Base-by-base conservation (phyloP, 2,888 invertebrate species). In the Nineta flava region DNA sequence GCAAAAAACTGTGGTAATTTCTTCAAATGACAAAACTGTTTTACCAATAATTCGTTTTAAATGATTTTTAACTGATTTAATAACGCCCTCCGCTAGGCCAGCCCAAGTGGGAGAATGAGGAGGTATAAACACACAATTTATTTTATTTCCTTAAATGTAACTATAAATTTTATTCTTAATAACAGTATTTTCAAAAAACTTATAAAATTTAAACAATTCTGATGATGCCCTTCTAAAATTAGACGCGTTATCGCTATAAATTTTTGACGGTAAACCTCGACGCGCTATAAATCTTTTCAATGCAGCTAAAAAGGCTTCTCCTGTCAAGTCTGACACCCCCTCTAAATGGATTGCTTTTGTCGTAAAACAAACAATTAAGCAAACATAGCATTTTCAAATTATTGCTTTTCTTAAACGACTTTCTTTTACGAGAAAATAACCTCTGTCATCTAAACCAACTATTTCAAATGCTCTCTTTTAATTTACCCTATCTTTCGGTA, bases 191-290 rank as follows among this genome's bases (percentile, higher is more conserved):
- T 35, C 16, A 49, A 49, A 26, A 15, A 41, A 46, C 3, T 48
- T 32, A 21, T 40, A 46, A 5, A 56, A 40, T 16, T 53, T 52
- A 21, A 49, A 48, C 12, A 57, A 41, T 41, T 57, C 50, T 3
- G 38, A 31, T 3, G 38, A 35, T 16, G 60, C 58, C 10, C 59
- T 59, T n/a, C 56, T 48, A 46, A 60, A 60, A 7, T 57, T 59
- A n/a, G 57, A 56, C 7, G 59, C 60, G 41, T 55, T 54, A 44
- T 61, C 61, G n/a, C 57, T 55, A 47, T 53, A 56, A 4, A 60
- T 41, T 15, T 15, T 41, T 12, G 42, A 15, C 13, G 42, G 42
- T 15, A n/a, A 41, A 13, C 15, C 15, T 9, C 42, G 42, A 12
- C 42, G 9, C 9, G 13, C 42, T 41, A 15, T 15, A 41, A 41